Evolutionary conservation across 1,140 invertebrate species (phyloP).

Genomic region (Habropoda laboriosa): DNA sequence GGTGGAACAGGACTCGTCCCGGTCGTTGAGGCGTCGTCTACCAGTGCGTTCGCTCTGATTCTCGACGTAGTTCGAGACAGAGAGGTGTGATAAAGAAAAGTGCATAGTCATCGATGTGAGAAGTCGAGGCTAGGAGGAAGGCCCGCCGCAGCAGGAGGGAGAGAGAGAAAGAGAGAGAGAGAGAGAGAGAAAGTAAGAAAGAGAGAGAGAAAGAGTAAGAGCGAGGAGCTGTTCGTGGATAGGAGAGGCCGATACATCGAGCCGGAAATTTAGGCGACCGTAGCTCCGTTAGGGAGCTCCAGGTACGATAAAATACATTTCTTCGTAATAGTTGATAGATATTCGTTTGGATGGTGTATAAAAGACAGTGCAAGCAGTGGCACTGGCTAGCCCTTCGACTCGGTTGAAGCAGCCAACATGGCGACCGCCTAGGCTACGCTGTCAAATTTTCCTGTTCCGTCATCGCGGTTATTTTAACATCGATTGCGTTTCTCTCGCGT

Average conservation of each 20-base stretch:
- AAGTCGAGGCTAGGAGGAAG: slow-evolving; percentile 53
- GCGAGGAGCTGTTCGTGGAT: slow-evolving; percentile 35
- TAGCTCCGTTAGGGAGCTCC: slow-evolving; percentile 65
- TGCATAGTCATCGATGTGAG: slow-evolving; percentile 68
- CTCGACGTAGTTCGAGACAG: slow-evolving; percentile 38
- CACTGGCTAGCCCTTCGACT: slow-evolving; percentile 30
- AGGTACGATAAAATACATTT: slow-evolving; percentile 45
- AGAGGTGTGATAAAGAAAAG: slow-evolving; percentile 62
- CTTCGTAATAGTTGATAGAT: not conserved
- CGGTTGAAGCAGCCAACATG: slow-evolving; percentile 56
- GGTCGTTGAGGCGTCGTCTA: slow-evolving; percentile 25
- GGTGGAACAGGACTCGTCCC: slow-evolving; percentile 18
- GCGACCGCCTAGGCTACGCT: slow-evolving; percentile 63
- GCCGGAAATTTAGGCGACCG: slow-evolving; percentile 53
- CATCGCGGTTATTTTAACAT: slow-evolving; percentile 58
- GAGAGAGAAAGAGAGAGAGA: slow-evolving; percentile 14
- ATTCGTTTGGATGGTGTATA: not conserved
- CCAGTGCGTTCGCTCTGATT: slow-evolving; percentile 38
- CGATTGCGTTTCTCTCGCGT: slow-evolving; percentile 12
- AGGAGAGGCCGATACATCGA: slow-evolving; percentile 39
- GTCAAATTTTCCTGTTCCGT: slow-evolving; percentile 63
- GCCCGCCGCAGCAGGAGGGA: slow-evolving; percentile 54
- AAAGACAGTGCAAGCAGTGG: not conserved
- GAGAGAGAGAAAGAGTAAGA: slow-evolving; percentile 23
- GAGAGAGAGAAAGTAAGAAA: slow-evolving; percentile 30